Evolutionary conservation across 1,140 invertebrate species (phyloP), one percentile per base, ranked within the genome.

Genomic region (Mactra quadrangularis): DNA sequence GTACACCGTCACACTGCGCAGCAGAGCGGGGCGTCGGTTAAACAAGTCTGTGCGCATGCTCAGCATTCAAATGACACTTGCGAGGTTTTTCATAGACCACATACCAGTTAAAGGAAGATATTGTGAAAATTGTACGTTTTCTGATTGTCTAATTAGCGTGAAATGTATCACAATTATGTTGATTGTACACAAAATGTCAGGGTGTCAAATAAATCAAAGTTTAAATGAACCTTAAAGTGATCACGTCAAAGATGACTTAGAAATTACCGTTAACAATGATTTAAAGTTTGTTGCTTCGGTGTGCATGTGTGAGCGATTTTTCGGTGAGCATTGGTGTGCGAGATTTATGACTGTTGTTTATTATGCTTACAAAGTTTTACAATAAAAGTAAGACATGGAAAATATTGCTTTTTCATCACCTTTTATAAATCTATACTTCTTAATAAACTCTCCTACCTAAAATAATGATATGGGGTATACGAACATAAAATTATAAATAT

Each of bases 201-300:
- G 17, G 25, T 60, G 45, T 62, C 74, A 76, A 76, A 76, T 76
- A 76, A 76, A 76, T 76, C 74, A 76, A 68, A 50, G 7, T 47
- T 68, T n/a, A 68, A 68, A 68, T 68, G 64, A 68, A 68, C 22
- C 45, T 31, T 29, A 68, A 47, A n/a, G 45, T 31, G 41, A 47
- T 31, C 25, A 38, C 25, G 22, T 25, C 19, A 41, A 19, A 25
- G 15, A 68, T 47, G 47, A 68, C 31, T 68, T 68, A n/a, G 27
- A 50, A 68, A 29, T 27, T 50, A 45, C 38, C 11, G 64, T 68
- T 50, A 6, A n/a, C n/a, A n/a, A n/a, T n/a, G n/a, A n/a, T n/a
- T n/a, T n/a, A n/a, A n/a, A n/a, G n/a, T n/a, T n/a, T n/a, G n/a
- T n/a, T n/a, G n/a, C n/a, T n/a, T n/a, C n/a, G n/a, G n/a, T n/a